Evolutionary conservation across 2,888 invertebrate species (phyloP), one percentile per base, ranked within the genome.

Genomic region (Aporophyla lueneburgensis): DNA sequence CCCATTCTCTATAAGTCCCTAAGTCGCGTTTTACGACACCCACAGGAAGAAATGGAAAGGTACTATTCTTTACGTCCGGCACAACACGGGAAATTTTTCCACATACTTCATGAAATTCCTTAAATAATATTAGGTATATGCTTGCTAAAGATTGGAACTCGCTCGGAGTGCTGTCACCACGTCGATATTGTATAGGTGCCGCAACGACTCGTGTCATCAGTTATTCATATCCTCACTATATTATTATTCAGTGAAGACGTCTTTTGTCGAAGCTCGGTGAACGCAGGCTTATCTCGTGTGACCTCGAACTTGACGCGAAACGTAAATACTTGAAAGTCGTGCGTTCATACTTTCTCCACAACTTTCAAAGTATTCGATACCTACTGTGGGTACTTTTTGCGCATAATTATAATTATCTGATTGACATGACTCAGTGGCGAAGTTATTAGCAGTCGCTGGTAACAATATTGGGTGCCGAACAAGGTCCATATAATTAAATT

Each of bases 271-370:
- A 73, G 77, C 72, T 59, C 72, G 16, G 61, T 67, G 83, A 77
- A 27, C 69, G 68, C 58, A n/a, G 24, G 61, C 72, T 78, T 80
- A 78, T 77, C 79, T 71, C 54, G 43, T 61, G 69, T 75, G 77
- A 77, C 85, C 78, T 78, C 80, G 76, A 75, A 78, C 81, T 78
- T 83, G 82, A 75, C 83, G 71, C 61, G 71, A 76, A 70, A 77
- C 69, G 76, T 76, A 71, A 77, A 84, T 70, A 85, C 81, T 80
- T 76, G 71, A 56, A 83, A 80, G 73, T 83, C 71, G 74, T 69
- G 65, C 68, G 46, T 71, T 77, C 66, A 59, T 68, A 78, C 81
- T 78, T 80, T 76, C 76, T 59, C 80, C 66, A 6, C 61, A 33
- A 77, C 43, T 74, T 83, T 85, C 83, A 85, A 85, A 62, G 27